Base-by-base conservation (phyloP, 2,888 invertebrate species). In the Stenurella melanura region DNA sequence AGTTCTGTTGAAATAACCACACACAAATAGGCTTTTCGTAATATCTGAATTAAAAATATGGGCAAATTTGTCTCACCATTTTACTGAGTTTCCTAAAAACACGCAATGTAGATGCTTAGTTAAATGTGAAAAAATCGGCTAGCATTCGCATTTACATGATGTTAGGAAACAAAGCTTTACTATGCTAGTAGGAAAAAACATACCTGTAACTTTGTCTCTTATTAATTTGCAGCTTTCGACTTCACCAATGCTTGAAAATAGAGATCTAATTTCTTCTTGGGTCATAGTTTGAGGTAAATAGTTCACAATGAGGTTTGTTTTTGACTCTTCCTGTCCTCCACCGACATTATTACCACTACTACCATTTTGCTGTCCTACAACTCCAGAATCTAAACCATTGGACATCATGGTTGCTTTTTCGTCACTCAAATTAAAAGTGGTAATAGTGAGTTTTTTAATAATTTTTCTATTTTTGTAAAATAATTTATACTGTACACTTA, bases 281-380 rank as follows among this genome's bases (percentile, higher is more conserved):
- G 98, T 98, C 99, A 99, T 99, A 86, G 97, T 98, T 92, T 99
- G 99, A 80, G 99, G 99, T 90, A 99, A 93, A 91, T 99, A 99
- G 92, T 99, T 99, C 88, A 99, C 99, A 91, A 99, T 99, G 85
- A 99, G 94, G 92, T 99, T 99, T 86, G 99, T 99, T 92, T 97
- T 96, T 87, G 96, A 97, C 92, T 98, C 97, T 91, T 96, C 96
- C 87, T 95, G 94, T 88, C 95, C 95, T 61, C 91, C 90, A 70
- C 91, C 89, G 72, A 87, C 88, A 82, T 88, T 89, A 80, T 91
- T 90, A 83, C 90, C 90, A 80, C 91, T 91, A 88, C 95, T 92
- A 89, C 96, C 96, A 90, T 96, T 96, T 90, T 96, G 96, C 91
- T 96, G 95, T 90, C 96, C 95, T 84, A 93, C 92, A 83, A 90